Percentiles rank a stretch among this genome's conserved stretches.
Evolutionary conservation across 2,797 vertebrate genomes (phyloP).

Genomic region (Cyclopterus lumpus): DNA sequence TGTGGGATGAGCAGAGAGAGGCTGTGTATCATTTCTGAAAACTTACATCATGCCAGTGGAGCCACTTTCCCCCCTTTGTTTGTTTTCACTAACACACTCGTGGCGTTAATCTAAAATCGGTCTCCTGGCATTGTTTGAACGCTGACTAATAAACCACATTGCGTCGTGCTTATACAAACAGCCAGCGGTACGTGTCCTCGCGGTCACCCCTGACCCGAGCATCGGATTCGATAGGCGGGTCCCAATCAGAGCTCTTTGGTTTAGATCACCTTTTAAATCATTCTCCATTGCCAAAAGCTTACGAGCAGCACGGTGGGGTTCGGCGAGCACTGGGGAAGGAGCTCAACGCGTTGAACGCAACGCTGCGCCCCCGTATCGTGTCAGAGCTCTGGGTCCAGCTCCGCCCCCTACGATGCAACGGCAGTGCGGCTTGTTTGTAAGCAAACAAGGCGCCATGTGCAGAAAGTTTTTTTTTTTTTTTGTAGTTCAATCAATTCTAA

Average conservation of each 20-base stretch:
- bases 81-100: slow-evolving; percentile 73
- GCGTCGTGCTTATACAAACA: slow-evolving; percentile 61
- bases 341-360: slow-evolving; percentile 30
- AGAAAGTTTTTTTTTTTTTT: slow-evolving; percentile 48
- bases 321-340: slow-evolving; percentile 55
- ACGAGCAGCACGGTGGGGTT: slow-evolving; percentile 60
- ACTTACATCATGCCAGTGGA: slow-evolving; percentile 62
- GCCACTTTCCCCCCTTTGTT: slow-evolving; percentile 57
- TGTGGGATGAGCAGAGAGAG: slow-evolving; percentile 54
- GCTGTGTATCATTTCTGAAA: slow-evolving; percentile 69
- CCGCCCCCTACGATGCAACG: slow-evolving; percentile 51
- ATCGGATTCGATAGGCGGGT: slow-evolving; percentile 52
- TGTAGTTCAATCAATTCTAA: slow-evolving; percentile 71
- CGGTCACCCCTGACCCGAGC: slow-evolving; percentile 52
- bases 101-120: slow-evolving; percentile 68
- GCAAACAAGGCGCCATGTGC: slow-evolving; percentile 67
- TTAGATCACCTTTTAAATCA: slow-evolving; percentile 68
- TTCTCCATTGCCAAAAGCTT: slow-evolving; percentile 67
- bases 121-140: slow-evolving; percentile 55
- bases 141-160: slow-evolving; percentile 36
- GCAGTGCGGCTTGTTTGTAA: slow-evolving; percentile 71
- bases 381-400: slow-evolving; percentile 53
- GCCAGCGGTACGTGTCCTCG: slow-evolving; percentile 54
- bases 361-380: slow-evolving; percentile 41
- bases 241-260: slow-evolving; percentile 52